Base-by-base conservation (phyloP, 64 coral and sea anemone species). In the Cladopsammia gracilis region DNA sequence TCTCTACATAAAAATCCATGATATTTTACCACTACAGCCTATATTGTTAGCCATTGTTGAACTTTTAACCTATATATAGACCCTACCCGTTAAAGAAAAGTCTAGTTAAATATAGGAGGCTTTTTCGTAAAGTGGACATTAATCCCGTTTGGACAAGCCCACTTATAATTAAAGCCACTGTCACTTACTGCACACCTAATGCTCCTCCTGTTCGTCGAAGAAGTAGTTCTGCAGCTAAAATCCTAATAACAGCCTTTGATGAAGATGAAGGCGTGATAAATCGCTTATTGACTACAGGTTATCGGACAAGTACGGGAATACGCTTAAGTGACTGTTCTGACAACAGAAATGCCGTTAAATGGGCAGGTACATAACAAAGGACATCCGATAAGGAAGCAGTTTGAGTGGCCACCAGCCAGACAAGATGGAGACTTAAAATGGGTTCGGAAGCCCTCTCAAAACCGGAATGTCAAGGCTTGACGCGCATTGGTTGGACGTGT, bases 381-480 rank as follows among this genome's bases (percentile, higher is more conserved):
- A 64, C 45, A 64, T 84, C 80, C 80, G 80, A 68, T 84, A 68
- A 67, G 80, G 80, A 84, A 67, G 80, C 48, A 22, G 16, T 48
- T 25, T 84, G 80, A 84, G 80, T 84, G 80, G 80, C 11, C 80
- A 67, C 80, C 60, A 84, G 80, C 61, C 20, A 68, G 60, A 67
- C 80, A 84, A 67, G 44, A 65, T 66, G 61, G 22, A 50, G 61
- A 84, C 80, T 84, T 68, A 22, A 84, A 84, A 84, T 84, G 80
- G 80, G 20, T 49, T 69, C 61, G 61, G 58, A 84, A 84, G 80
- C 62, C 61, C 62, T 51, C 80, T 66, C 44, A 48, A 50, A 49
- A 24, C 34, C 60, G 45, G 61, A 84, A 67, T 84, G 60, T 84
- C 80, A 84, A 67, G 23, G 45, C 60, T 23, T 23, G 42, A 49